Percentiles rank a stretch among this genome's conserved stretches.
phyloP scores from a whole-genome alignment of 2,113 vertebrate species.

The Chitala chitala region DNA sequence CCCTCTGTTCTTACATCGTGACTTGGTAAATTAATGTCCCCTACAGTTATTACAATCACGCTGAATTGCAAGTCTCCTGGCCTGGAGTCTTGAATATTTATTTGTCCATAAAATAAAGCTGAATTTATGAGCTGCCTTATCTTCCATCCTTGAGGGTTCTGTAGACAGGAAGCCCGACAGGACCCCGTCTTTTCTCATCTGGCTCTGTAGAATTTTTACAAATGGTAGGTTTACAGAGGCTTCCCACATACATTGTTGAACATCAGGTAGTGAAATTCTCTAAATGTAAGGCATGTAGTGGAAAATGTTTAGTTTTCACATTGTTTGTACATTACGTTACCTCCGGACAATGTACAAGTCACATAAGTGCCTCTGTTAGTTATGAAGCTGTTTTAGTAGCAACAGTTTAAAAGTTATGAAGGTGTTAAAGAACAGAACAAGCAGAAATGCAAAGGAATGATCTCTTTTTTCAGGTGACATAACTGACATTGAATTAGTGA shows the following conservation, averaged over 20 bases:
- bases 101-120: conserved; percentile 80
- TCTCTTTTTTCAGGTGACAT: no score
- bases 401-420: no score
- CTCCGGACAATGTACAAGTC: no score
- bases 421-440: no score
- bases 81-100: conserved; percentile 71
- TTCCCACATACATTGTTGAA: neutral
- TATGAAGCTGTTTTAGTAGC: no score
- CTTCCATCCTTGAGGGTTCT: conserved; percentile 65
- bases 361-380: no score
- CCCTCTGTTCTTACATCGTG: conserved; percentile 65
- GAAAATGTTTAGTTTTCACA: no score
- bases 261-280: neutral
- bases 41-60: conserved; percentile 62
- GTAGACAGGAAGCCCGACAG: conserved; percentile 62
- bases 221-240: conserved; percentile 1
- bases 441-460: no score
- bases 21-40: conserved; percentile 76
- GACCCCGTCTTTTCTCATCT: conserved; percentile 54
- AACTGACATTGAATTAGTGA: no score
- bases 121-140: conserved; percentile 66
- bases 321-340: no score
- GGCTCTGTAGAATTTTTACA: neutral
- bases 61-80: conserved; percentile 69
- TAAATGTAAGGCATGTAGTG: no score